A percentile compares a stretch with the other conserved stretches of the same genome.
Evolutionary conservation across 2,888 invertebrate species (phyloP).

Genomic region (Hemistola chrysoprasaria): DNA sequence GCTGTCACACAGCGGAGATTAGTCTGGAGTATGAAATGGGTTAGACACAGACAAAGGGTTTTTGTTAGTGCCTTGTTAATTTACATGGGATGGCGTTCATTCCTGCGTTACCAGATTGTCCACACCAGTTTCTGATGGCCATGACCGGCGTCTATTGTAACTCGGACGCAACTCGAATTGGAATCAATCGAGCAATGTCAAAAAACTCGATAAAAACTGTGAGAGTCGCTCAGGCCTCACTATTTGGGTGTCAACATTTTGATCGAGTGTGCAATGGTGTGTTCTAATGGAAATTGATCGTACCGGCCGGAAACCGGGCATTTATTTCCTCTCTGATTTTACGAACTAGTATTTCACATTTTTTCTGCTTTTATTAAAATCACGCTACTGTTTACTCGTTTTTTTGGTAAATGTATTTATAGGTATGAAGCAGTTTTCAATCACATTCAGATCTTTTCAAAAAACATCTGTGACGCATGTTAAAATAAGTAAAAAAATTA

Average conservation of each 20-base stretch:
- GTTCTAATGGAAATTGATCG: conserved; percentile 35
- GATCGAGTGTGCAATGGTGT: conserved; percentile 52
- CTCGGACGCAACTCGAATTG: conserved; percentile 56
- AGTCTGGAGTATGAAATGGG: conserved; percentile 38
- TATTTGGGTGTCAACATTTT: conserved; percentile 56
- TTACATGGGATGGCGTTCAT: conserved; percentile 43
- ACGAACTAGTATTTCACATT: conserved; percentile 16
- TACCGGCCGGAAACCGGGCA: conserved; percentile 31
- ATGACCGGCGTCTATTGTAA: conserved; percentile 61
- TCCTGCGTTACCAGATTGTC: conserved; percentile 40
- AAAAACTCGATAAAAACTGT: conserved; percentile 65
- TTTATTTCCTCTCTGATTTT: conserved; percentile 31
- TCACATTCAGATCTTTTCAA: no score
- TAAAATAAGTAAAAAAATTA: no score
- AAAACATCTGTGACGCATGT: no score
- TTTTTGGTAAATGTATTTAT: no score
- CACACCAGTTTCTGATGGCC: conserved; percentile 56
- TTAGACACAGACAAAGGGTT: conserved; percentile 37
- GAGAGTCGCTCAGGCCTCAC: conserved; percentile 54
- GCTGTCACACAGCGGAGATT: conserved; percentile 35
- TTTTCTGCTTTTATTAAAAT: no score
- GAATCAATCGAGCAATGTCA: conserved; percentile 63
- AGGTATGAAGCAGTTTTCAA: no score
- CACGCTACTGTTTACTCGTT: no score
- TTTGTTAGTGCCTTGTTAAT: conserved; percentile 41